Conservation (phyloP, 2,888 invertebrate species). For the Platycheirus albimanus region DNA sequence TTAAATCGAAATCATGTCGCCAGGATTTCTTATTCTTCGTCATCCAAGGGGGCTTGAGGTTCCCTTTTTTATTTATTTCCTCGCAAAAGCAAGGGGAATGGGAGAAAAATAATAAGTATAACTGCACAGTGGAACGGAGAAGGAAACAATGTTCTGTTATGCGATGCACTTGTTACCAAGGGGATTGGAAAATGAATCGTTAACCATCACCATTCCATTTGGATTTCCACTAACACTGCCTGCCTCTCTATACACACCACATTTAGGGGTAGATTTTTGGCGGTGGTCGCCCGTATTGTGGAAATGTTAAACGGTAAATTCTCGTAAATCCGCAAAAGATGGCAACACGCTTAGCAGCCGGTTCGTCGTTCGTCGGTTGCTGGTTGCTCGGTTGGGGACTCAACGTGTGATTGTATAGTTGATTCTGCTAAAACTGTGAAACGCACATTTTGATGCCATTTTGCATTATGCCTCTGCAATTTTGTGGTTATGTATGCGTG, state of each 20-base stretch:
- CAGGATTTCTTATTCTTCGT: slow-evolving; percentile 66
- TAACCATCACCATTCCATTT: slow-evolving; percentile 40
- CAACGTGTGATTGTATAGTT: slow-evolving; percentile 22
- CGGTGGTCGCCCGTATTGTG: slow-evolving; percentile 10
- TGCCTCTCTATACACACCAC: neutral
- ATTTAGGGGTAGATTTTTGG: slow-evolving; percentile 33
- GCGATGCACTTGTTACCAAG: slow-evolving; percentile 72
- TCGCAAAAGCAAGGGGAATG: neutral
- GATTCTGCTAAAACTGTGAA: slow-evolving; percentile 25
- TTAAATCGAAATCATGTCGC: slow-evolving; percentile 68
- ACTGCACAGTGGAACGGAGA: slow-evolving; percentile 33
- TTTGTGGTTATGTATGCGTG: slow-evolving; percentile 40
- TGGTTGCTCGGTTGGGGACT: too few species aligned
- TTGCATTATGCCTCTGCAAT: slow-evolving; percentile 48
- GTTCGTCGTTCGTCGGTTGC: slow-evolving; percentile 11
- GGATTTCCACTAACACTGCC: too few species aligned
- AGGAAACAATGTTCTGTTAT: slow-evolving; percentile 50
- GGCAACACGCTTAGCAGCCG: slow-evolving; percentile 46
- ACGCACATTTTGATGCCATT: slow-evolving; percentile 23
- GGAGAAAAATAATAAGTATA: slow-evolving; percentile 4
- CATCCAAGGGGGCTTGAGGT: neutral
- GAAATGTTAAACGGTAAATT: slow-evolving; percentile 46
- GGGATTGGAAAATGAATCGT: slow-evolving; percentile 57
- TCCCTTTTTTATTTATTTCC: slow-evolving; percentile 32
- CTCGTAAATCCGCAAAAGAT: slow-evolving; percentile 55